Evolutionary conservation across 2,888 invertebrate genomes (phyloP).

Genomic region (Heterodera filipjevi): DNA sequence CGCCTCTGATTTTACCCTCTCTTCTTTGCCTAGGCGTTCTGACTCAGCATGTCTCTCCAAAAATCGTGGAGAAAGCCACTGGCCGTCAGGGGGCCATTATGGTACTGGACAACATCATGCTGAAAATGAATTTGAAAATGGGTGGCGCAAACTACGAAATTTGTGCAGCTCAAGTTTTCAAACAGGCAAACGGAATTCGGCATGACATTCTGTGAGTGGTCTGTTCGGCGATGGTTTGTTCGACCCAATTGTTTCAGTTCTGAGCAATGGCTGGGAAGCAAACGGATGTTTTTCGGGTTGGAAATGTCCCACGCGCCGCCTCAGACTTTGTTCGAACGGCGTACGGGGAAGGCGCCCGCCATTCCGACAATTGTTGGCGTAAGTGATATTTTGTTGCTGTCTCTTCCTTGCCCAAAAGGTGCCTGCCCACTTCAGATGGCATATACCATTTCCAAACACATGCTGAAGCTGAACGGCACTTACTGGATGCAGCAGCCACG

Average conservation of each 20-base stretch:
- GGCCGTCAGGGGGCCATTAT: conserved; percentile 31
- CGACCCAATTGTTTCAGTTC: conserved; percentile 15
- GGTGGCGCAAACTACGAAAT: conserved; percentile 34
- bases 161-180: conserved; percentile 21
- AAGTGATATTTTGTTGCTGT: conserved; percentile 19
- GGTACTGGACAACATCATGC: conserved; percentile 34
- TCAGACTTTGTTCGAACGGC: conserved; percentile 42
- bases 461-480: conserved; percentile 30
- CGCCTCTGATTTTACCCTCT: not conserved
- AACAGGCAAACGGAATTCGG: conserved; percentile 16
- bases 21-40: conserved; percentile 29
- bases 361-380: conserved; percentile 50
- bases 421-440: conserved; percentile 36
- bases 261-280: conserved; percentile 30
- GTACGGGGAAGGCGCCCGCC: conserved; percentile 22
- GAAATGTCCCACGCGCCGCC: conserved; percentile 48
- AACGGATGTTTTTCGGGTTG: conserved; percentile 48
- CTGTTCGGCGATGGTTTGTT: not conserved
- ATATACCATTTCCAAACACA: conserved; percentile 33
- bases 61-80: conserved; percentile 36
- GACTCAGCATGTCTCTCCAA: conserved; percentile 42
- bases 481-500: conserved; percentile 42
- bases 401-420: not conserved
- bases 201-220: conserved; percentile 34
- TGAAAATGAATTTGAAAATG: conserved; percentile 38